Evolutionary conservation across 2,888 invertebrate genomes (phyloP).

Genomic region (Gandaritis pyraliata): DNA sequence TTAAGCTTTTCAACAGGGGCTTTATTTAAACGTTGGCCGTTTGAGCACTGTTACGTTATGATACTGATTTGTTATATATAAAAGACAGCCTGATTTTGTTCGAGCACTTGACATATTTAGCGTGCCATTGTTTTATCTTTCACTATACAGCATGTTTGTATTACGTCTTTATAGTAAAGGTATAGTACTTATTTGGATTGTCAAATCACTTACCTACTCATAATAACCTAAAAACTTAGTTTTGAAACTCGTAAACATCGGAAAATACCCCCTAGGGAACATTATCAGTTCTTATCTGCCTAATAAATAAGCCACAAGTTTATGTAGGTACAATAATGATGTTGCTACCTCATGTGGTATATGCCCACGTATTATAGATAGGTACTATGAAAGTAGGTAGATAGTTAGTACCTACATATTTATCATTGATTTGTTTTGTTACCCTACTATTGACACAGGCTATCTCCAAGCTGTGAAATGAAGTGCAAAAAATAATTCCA

Average conservation of each 20-base stretch:
- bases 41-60: no score
- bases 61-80: no score
- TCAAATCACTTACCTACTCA: no score
- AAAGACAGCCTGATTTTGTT: no score
- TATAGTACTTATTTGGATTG: no score
- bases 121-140: no score
- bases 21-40: no score
- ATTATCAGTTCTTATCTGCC: conserved; percentile 23
- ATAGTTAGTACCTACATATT: neutral
- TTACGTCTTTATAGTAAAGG: no score
- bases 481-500: conserved; percentile 10
- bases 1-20: no score
- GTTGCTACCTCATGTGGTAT: conserved; percentile 4
- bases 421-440: conserved; percentile 21
- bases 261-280: conserved; percentile 35
- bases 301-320: conserved; percentile 8
- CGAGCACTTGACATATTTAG: no score
- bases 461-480: conserved; percentile 24
- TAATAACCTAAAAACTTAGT: neutral
- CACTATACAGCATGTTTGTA: no score
- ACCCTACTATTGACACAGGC: conserved; percentile 23
- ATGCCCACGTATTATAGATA: neutral
- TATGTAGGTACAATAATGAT: conserved; percentile 8
- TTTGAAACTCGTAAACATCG: conserved; percentile 17
- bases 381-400: no score